A percentile compares a stretch with the other conserved stretches of the same genome.
Evolutionary conservation across 2,888 invertebrate genomes (phyloP).

Genomic region (Ptilodon capucinus): DNA sequence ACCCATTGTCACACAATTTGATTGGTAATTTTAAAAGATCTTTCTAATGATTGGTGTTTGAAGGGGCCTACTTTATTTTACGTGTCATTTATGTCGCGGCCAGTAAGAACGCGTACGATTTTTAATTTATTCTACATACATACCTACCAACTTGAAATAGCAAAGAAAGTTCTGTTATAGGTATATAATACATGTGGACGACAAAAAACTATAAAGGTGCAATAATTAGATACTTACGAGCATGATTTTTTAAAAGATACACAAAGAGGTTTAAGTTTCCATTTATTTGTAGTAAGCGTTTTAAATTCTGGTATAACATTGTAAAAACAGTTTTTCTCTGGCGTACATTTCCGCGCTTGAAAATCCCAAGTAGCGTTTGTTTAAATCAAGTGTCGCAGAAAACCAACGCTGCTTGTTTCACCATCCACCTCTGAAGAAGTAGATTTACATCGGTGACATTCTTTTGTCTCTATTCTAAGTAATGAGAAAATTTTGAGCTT

Average conservation of each 20-base stretch:
- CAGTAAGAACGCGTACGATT: too few relatives aligned
- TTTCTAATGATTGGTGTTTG: too few relatives aligned
- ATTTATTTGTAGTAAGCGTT: not conserved
- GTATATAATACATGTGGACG: too few relatives aligned
- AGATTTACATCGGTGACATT: slow-evolving; percentile 22
- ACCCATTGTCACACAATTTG: not conserved
- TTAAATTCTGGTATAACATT: not conserved
- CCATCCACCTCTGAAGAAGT: slow-evolving; percentile 1
- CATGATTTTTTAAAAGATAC: not conserved
- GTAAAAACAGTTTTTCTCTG: not conserved
- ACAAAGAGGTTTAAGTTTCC: not conserved
- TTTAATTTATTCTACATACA: too few relatives aligned
- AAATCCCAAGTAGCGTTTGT: slow-evolving; percentile 29
- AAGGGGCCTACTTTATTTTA: too few relatives aligned
- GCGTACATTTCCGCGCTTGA: slow-evolving; percentile 9
- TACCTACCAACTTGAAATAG: too few relatives aligned
- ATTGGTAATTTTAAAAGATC: not conserved
- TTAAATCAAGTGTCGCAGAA: slow-evolving; percentile 37
- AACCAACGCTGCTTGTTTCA: slow-evolving; percentile 14
- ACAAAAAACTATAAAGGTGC: too few relatives aligned
- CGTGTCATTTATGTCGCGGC: too few relatives aligned
- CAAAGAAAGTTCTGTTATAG: too few relatives aligned
- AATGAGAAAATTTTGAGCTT: slow-evolving; percentile 35
- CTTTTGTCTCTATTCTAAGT: slow-evolving; percentile 35
- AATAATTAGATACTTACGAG: too few relatives aligned